Evolutionary conservation across 92 coral and sea anemone genomes (phyloP), one percentile per base, ranked within the genome.

Genomic region (Porites rus): DNA sequence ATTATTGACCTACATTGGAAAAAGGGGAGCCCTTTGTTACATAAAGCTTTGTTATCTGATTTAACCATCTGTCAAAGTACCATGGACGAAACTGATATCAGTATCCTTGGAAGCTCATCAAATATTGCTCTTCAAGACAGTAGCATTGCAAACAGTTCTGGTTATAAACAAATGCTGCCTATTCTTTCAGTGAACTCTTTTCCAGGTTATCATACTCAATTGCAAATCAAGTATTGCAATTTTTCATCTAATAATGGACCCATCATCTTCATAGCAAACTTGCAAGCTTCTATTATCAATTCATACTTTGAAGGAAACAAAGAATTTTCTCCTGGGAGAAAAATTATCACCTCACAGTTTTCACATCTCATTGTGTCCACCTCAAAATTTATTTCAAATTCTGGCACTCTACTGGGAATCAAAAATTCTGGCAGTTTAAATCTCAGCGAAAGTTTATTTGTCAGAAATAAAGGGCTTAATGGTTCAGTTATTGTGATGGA

Each of bases 61-160:
- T 0, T 92, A 8, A 17, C 88, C 7, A 52, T 92, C 8, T 50
- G 86, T 25, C 78, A 88, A 52, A 69, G 90, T 19, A 74, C 83
- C 1, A 60, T 71, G 46, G 59, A 80, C 19, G 53, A 68, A 63
- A 70, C 86, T 21, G 63, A 59, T 12, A 14, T 92, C 62, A 92
- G 90, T 54, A 70, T 88, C 56, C 24, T 85, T 46, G 83, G 90
- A 10, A 65, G 86, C 10, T 91, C 92, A 69, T 92, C 92, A 22
- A 71, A 38, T 11, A 38, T 92, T 75, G 13, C 51, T n/a, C 68
- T 92, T 21, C 63, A 38, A 25, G 51, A 81, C 50, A 46, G 64
- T 51, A 51, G 0, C 7, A 24, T 88, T 53, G 65, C 75, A 21
- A 69, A 76, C 63, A 83, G 92, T 82, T 46, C 83, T 7, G 90